Conservation (phyloP, 1,140 invertebrate genomes). For the Ceratina calcarata region DNA sequence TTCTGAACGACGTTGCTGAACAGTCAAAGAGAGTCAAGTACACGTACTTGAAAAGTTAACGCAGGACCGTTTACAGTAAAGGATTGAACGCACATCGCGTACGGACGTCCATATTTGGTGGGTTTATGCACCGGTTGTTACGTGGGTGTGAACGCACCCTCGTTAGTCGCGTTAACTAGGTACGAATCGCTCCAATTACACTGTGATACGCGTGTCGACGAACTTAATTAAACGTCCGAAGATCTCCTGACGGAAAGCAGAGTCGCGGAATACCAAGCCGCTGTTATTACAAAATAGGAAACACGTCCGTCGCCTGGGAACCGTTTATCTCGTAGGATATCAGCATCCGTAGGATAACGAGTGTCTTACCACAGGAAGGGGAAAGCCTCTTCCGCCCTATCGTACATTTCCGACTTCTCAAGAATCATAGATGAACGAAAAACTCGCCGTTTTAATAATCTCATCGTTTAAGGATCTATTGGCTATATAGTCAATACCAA, state of each 20-base stretch:
- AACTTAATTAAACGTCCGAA: conserved; percentile 54
- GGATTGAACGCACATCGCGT: conserved; percentile 31
- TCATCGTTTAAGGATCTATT: too few relatives aligned
- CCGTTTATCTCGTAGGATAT: conserved; percentile 58
- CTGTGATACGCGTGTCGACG: conserved; percentile 44
- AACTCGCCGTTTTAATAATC: neutral
- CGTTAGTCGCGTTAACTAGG: conserved; percentile 57
- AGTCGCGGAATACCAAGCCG: neutral
- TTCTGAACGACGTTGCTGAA: neutral
- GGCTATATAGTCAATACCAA: too few relatives aligned
- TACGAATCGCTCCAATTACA: conserved; percentile 70
- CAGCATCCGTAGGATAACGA: conserved; percentile 62
- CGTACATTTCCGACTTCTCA: neutral
- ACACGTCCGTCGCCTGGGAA: conserved; percentile 10
- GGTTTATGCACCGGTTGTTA: conserved; percentile 45
- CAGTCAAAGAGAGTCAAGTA: neutral
- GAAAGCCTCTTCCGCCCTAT: conserved; percentile 8
- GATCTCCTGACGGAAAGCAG: conserved; percentile 21
- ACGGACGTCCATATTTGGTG: conserved; percentile 66
- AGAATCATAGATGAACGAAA: too few relatives aligned
- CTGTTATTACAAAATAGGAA: conserved; percentile 3
- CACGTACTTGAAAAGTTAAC: neutral
- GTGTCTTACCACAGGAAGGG: conserved; percentile 51
- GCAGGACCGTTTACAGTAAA: neutral
- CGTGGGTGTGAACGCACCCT: conserved; percentile 67